Base-by-base conservation (phyloP, 2,113 vertebrate genomes). In the Protobothrops flavoviridis region DNA sequence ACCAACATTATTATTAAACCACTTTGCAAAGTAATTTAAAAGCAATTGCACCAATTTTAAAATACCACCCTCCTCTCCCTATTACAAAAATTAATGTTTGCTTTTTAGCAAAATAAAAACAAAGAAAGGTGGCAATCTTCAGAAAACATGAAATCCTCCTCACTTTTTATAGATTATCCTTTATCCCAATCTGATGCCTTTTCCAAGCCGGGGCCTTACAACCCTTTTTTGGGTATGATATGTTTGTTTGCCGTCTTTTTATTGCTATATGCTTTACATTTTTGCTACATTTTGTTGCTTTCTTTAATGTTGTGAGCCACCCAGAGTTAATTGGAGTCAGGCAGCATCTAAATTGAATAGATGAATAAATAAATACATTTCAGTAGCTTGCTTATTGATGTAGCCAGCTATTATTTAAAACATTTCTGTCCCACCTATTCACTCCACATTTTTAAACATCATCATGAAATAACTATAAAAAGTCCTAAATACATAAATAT, bases 21-120 rank as follows among this genome's bases (percentile, higher is more conserved):
- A 86, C 85, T 90, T 93, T 90, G 13, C 74, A 39, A 61, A 43
- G 39, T 10, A 59, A 86, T 52, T 39, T 93, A 93, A 93, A 33
- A 81, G 52, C 50, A 92, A 85, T 55, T 29, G 89, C 33, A 92
- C 33, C 21, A 39, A n/a, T 26, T 89, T 48, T 89, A 55, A 57
- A 21, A 89, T n/a, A 10, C 10, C 4, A 33, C 33, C 5, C 5
- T 50, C 11, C 3, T 64, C 24, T 39, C 74, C 33, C 17, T 3
- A 81, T 17, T 33, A 81, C 74, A 81, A 81, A 81, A 81, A 39
- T 20, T 81, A 39, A 20, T 52, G 21, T 43, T 92, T 33, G 64
- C 11, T 88, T 64, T 59, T 26, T 52, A 53, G 53, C 57, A 69
- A 92, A 88, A 88, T 92, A n/a, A 61, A 92, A 87, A 64, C 57